Percentiles rank a stretch among this genome's conserved stretches.
Evolutionary conservation across 2,888 invertebrate species (phyloP).

Genomic region (Aphodius granarius): DNA sequence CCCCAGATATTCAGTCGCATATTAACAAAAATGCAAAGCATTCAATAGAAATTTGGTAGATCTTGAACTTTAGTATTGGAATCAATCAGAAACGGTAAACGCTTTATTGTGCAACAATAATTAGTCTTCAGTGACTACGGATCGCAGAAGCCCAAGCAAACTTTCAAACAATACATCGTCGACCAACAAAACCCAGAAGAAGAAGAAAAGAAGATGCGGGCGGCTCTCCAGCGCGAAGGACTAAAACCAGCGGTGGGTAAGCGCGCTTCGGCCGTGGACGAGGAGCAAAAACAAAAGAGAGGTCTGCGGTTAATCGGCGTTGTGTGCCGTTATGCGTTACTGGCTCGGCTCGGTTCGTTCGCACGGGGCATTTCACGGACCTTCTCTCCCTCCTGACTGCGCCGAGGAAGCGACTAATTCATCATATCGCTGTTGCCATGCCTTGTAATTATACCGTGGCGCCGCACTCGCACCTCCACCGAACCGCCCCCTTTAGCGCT

Average conservation of each 20-base stretch:
- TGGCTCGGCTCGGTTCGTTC: conserved; percentile 25
- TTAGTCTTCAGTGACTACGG: no score
- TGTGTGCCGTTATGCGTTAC: conserved; percentile 34
- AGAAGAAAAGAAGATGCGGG: neutral
- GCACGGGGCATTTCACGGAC: conserved; percentile 32
- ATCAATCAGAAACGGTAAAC: no score
- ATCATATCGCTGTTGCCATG: conserved; percentile 51
- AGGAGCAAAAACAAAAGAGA: conserved; percentile 4
- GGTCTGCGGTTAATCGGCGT: conserved; percentile 16
- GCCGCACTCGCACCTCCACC: conserved; percentile 44
- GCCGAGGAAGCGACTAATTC: conserved; percentile 50
- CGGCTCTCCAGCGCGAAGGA: neutral
- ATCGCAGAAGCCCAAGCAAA: neutral
- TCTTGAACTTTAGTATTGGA: no score
- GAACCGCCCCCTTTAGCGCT: conserved; percentile 25
- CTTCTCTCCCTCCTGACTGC: conserved; percentile 1
- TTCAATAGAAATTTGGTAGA: no score
- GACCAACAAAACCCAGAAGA: neutral
- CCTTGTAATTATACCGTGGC: conserved; percentile 51
- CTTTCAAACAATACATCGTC: neutral
- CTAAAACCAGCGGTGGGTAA: no score
- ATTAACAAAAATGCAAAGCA: no score
- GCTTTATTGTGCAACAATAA: no score
- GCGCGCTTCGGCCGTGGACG: neutral
- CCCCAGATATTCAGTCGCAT: no score